Base-by-base conservation (phyloP, 2,888 invertebrate species). In the Arge pagana region DNA sequence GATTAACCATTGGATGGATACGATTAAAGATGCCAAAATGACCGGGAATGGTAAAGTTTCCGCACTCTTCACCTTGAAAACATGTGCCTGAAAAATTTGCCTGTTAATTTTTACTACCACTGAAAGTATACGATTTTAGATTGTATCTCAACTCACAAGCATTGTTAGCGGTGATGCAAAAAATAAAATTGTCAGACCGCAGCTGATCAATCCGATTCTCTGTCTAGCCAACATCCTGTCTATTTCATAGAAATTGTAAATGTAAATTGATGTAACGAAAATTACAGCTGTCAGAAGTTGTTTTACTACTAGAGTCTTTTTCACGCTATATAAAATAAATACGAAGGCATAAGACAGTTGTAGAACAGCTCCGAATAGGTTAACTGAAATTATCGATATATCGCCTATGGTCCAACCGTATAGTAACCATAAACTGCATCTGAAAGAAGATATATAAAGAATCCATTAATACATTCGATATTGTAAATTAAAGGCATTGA, bases 31-130 rank as follows among this genome's bases (percentile, higher is more conserved):
- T 71, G 89, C 86, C 33, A 89, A 76, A 72, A 95, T 94, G 68
- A 96, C 82, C 3, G 92, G 90, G 71, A 93, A 90, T 21, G 96
- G 95, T 64, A 96, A 81, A 71, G 88, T 89, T 66, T 93, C 93
- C 0, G 93, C 87, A 72, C 84, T 91, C 74, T 87, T 89, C 4
- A 86, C 83, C 72, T 81, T 83, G 48, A 95, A 80, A 3, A 96
- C 94, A 78, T 93, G 87, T 26, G 78, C 75, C 84, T 84, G 70
- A 21, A 74, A 72, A 51, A 49, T 45, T n/a, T 42, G 30, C 65
- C 64, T 56, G 41, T 36, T 24, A 23, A 37, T n/a, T n/a, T n/a
- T n/a, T n/a, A n/a, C n/a, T n/a, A 53, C 40, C 8, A 36, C 3
- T 10, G 11, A 50, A 41, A 45, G 15, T 48, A 13, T 15, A 15